Evolutionary conservation across 2,113 vertebrate genomes (phyloP).

Genomic region (Paraplagusia blochii): DNA sequence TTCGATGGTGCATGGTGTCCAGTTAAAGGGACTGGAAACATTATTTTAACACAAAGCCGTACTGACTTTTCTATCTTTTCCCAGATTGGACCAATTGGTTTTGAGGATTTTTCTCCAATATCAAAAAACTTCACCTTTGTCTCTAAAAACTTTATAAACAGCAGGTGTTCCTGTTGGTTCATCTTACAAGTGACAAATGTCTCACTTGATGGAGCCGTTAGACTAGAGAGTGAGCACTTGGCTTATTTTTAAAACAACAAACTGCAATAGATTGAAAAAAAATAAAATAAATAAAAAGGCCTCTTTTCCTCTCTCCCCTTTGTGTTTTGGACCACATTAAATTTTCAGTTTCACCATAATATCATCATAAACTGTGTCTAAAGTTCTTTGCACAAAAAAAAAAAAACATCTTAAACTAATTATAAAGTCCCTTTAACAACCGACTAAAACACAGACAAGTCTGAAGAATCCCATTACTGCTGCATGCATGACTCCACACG

Average conservation of each 20-base stretch:
- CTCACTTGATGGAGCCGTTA: conserved; percentile 32
- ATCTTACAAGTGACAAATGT: conserved; percentile 24
- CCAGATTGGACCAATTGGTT: conserved; percentile 25
- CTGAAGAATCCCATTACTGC: conserved; percentile 64
- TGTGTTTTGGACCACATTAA: conserved; percentile 26
- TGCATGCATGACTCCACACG: conserved; percentile 75
- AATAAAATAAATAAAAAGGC: conserved; percentile 8
- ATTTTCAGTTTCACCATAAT: conserved; percentile 48
- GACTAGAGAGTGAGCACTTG: conserved; percentile 32
- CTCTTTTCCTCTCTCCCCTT: not conserved
- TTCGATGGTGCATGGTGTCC: conserved; percentile 80
- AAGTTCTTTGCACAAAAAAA: conserved; percentile 69
- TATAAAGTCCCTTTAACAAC: conserved; percentile 81
- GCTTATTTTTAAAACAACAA: conserved; percentile 8
- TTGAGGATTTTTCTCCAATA: conserved; percentile 58
- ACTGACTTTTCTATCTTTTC: conserved; percentile 8
- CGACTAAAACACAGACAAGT: conserved; percentile 61
- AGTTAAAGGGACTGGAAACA: conserved; percentile 91
- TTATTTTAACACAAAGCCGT: conserved; percentile 27
- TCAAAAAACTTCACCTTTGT: conserved; percentile 50
- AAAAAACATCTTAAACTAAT: conserved; percentile 71
- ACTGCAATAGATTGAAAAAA: no score
- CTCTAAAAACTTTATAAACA: conserved; percentile 51
- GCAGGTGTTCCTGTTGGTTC: conserved; percentile 51
- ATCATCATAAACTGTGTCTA: conserved; percentile 73